These are phyloP conservation scores for Paramormyrops kingsleyae DNA, from an alignment of 2,113 vertebrate species.

Conservation along the genomic window DNA sequence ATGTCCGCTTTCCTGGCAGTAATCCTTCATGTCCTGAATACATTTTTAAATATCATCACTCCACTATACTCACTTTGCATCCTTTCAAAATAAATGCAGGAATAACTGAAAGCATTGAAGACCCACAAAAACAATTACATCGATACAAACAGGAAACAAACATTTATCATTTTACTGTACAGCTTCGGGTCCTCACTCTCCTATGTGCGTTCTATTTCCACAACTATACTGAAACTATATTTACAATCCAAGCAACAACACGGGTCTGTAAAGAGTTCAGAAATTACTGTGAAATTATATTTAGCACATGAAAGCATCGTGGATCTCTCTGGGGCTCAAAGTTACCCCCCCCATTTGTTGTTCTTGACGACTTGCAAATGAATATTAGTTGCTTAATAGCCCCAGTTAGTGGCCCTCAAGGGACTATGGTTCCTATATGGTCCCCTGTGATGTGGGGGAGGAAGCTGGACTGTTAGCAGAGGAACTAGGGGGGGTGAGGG, in stretches of 20 bases:
- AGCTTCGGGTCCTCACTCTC: not conserved
- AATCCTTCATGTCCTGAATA: not conserved
- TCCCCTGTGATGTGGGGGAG: constrained; percentile 30
- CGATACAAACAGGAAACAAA: not conserved
- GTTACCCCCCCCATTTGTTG: not conserved
- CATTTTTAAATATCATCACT: not conserved
- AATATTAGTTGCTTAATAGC: constrained; percentile 16
- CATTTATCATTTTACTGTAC: not conserved
- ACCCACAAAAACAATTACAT: not conserved
- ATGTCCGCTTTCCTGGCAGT: constrained; percentile 40
- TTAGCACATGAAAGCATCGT: not conserved
- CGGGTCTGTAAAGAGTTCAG: not conserved
- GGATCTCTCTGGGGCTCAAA: not conserved
- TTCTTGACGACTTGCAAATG: constrained; percentile 11
- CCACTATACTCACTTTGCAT: not conserved
- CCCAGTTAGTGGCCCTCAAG: not conserved
- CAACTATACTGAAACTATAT: not conserved
- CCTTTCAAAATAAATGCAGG: not conserved
- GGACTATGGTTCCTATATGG: constrained; percentile 27
- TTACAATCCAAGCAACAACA: not conserved
- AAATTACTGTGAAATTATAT: not conserved
- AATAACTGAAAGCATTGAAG: not conserved
- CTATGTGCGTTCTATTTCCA: not conserved
- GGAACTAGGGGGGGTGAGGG: constrained; percentile 10
- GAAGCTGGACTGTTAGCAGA: constrained; percentile 29